Evolutionary conservation across 2,888 invertebrate species (phyloP).

Genomic region (Macrosoma leucophasiata): DNA sequence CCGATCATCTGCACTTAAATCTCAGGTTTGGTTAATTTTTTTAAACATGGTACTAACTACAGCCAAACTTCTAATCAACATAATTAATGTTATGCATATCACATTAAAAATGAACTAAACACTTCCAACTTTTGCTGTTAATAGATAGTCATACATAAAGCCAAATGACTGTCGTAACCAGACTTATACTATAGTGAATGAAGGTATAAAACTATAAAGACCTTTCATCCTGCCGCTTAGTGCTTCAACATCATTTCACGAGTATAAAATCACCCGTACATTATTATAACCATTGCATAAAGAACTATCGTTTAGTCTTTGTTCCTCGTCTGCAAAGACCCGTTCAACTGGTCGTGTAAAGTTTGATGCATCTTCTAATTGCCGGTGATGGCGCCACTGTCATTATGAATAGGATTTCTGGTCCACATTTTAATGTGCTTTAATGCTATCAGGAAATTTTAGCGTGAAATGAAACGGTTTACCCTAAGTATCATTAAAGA

Average conservation of each 20-base stretch:
- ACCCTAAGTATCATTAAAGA: no score
- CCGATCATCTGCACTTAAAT: no score
- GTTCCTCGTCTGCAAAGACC: constrained; percentile 9
- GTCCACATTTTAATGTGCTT: constrained; percentile 36
- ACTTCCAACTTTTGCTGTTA: no score
- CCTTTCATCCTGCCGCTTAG: constrained; percentile 36
- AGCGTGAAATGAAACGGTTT: constrained; percentile 25
- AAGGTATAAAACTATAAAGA: constrained; percentile 40
- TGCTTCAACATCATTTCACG: constrained; percentile 30
- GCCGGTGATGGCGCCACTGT: constrained; percentile 30
- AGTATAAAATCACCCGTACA: constrained; percentile 39
- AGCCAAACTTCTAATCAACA: no score
- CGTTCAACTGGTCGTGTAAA: constrained; percentile 26
- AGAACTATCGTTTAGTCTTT: background rate
- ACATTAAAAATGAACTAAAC: no score
- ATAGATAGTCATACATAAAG: constrained; percentile 27
- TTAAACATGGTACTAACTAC: no score
- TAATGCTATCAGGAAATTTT: constrained; percentile 30
- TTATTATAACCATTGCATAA: constrained; percentile 19
- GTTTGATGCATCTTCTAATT: constrained; percentile 35
- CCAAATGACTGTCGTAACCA: constrained; percentile 14
- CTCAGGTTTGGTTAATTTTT: no score
- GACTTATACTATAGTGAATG: constrained; percentile 26
- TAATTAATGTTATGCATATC: no score
- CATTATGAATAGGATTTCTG: constrained; percentile 32